Evolutionary conservation across 2,888 invertebrate species (phyloP).

Genomic region (Heterodera filipjevi): DNA sequence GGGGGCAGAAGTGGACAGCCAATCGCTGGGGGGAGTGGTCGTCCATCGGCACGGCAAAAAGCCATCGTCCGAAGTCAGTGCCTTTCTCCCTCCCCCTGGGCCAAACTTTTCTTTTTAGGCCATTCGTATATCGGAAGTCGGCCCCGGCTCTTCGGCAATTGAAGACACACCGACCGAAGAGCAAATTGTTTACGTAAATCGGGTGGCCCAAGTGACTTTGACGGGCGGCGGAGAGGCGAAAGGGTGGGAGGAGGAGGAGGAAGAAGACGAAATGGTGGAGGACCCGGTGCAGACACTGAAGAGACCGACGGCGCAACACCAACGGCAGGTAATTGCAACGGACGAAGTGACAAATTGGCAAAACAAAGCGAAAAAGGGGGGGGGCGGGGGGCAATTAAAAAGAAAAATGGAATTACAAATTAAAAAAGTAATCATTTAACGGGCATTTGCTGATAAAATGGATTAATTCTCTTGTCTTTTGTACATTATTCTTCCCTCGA

Average conservation of each 20-base stretch:
- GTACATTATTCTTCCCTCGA: neutral
- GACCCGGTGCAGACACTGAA: slow-evolving; percentile 25
- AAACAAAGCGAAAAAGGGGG: no score
- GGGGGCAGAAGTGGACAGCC: slow-evolving; percentile 12
- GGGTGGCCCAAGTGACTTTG: neutral
- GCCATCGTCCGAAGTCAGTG: neutral
- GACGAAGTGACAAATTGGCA: no score
- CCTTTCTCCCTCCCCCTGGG: neutral
- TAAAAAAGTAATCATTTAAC: no score
- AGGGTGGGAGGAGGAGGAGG: slow-evolving; percentile 46
- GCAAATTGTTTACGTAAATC: slow-evolving; percentile 8
- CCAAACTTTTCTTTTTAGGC: neutral
- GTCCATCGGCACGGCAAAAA: neutral
- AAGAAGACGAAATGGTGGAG: slow-evolving; percentile 36
- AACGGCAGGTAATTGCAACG: slow-evolving; percentile 15
- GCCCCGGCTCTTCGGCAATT: neutral
- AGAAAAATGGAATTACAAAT: no score
- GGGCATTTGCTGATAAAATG: no score
- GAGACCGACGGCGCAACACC: slow-evolving; percentile 9
- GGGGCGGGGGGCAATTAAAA: no score
- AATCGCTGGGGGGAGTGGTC: neutral
- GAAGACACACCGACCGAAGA: neutral
- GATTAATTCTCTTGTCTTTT: no score
- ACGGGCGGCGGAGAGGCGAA: slow-evolving; percentile 21
- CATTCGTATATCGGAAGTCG: neutral